A percentile compares a stretch with the other conserved stretches of the same genome.
Evolutionary conservation across 2,888 invertebrate genomes (phyloP).

Genomic region (Esperia sulphurella): DNA sequence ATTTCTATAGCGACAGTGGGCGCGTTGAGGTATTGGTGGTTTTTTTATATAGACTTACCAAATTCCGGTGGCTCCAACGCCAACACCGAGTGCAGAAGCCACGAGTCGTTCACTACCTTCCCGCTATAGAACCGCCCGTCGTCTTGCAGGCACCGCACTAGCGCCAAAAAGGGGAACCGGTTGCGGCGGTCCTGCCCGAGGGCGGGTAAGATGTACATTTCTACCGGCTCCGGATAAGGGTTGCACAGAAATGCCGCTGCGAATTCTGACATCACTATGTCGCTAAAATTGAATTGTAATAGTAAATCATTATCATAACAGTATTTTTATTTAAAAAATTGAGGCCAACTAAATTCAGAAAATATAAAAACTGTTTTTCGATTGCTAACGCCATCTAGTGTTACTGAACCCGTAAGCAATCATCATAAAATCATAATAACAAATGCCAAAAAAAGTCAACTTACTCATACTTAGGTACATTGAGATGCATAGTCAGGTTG

Average conservation of each 20-base stretch:
- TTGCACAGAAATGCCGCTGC: constrained; percentile 83
- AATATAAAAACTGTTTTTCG: no score
- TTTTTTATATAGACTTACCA: constrained; percentile 69
- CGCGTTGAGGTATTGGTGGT: no score
- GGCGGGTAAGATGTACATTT: constrained; percentile 84
- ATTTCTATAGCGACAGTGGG: no score
- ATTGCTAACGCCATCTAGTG: no score
- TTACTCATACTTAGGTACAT: constrained; percentile 70
- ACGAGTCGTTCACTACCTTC: constrained; percentile 76
- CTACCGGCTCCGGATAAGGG: constrained; percentile 83
- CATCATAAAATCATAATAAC: no score
- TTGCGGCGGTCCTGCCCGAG: constrained; percentile 63
- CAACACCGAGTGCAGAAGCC: constrained; percentile 84
- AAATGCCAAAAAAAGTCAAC: no score
- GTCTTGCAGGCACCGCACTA: constrained; percentile 64
- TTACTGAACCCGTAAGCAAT: no score
- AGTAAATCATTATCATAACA: no score
- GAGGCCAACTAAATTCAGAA: no score
- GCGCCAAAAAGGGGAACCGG: constrained; percentile 74
- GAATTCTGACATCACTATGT: constrained; percentile 75
- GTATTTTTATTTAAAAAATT: no score
- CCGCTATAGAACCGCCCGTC: constrained; percentile 59
- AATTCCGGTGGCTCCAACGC: constrained; percentile 82
- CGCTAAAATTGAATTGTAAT: constrained; percentile 37
- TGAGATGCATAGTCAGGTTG: constrained; percentile 68